Percentiles rank a stretch among this genome's conserved stretches.
These are phyloP conservation scores for Parapristionchus giblindavisi DNA, from an alignment of 2,888 invertebrate species.

Conservation along the genomic window DNA sequence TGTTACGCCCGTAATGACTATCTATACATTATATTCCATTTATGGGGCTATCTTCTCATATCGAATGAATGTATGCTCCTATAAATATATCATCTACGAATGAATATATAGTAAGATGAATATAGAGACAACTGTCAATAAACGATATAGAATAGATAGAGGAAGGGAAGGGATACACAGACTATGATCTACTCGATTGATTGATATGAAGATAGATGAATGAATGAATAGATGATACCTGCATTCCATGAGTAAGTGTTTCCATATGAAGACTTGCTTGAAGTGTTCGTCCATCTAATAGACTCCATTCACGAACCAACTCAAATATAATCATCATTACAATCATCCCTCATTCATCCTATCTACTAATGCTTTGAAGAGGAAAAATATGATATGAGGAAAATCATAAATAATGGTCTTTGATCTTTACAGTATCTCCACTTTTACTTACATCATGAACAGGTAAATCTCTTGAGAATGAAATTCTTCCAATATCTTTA, in stretches of 20 bases:
- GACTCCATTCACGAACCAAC: constrained; percentile 67
- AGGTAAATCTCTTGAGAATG: constrained; percentile 69
- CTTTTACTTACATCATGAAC: constrained; percentile 68
- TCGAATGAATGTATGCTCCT: constrained; percentile 59
- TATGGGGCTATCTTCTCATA: constrained; percentile 43
- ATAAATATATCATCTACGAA: neutral
- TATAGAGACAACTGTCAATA: neutral
- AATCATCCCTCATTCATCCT: neutral
- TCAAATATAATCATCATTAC: constrained; percentile 43
- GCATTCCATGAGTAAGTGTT: constrained; percentile 69
- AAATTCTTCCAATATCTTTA: constrained; percentile 68
- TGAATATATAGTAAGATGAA: neutral
- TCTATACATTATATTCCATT: neutral
- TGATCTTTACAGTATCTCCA: neutral
- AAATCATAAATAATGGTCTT: no score
- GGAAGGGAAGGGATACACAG: neutral
- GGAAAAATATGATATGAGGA: constrained; percentile 16
- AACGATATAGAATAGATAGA: neutral
- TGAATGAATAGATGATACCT: no score
- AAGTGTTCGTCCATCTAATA: constrained; percentile 62
- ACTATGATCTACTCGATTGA: no score
- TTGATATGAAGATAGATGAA: neutral
- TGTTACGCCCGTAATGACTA: no score
- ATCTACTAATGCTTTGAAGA: no score
- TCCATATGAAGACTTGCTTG: constrained; percentile 68